Evolutionary conservation across 2,797 vertebrate species (phyloP), one percentile per base, ranked within the genome.

Genomic region (Macroramphosus scolopax): DNA sequence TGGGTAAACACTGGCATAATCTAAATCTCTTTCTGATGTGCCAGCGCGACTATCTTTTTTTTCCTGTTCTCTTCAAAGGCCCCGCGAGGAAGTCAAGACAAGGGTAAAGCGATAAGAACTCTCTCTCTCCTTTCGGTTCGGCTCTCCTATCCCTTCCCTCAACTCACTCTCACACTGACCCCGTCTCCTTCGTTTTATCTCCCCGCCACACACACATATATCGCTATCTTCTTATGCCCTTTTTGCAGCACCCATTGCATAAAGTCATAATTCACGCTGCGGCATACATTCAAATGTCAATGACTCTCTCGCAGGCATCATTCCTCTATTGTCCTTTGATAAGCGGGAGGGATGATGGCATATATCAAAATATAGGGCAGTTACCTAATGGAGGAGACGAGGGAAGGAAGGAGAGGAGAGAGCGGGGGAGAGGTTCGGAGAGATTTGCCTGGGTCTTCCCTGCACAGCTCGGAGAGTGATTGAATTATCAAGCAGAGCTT

Each of bases 401-500:
- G 39, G 17, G 40, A 66, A 43, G 31, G 15, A 54, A 26, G 63
- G 59, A 41, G 52, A 46, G 37, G 55, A 60, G 37, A 9, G 52
- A 24, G 33, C 22, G 0, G 28, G 53, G 72, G 69, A 62, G 40
- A 49, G 54, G 51, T 59, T 60, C 45, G 1, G 9, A 58, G 63
- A 52, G 50, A 41, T 51, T 20, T 55, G 56, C 13, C 50, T 10
- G n/a, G 57, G 51, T 78, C 65, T 32, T 51, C 49, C 52, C 54
- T n/a, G 33, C 70, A 52, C 63, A 15, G 57, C 75, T 60, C 39
- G 6, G 52, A 66, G 67, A 82, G 73, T 74, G 84, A 88, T 88
- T 88, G 82, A 88, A 88, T 86, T 81, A 88, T 88, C 86, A 88
- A 81, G 81, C 63, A 65, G 61, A 73, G 84, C 83, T 88, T 81